Conservation (phyloP, 2,888 invertebrate species). For the Meiosimyza platycephala region DNA sequence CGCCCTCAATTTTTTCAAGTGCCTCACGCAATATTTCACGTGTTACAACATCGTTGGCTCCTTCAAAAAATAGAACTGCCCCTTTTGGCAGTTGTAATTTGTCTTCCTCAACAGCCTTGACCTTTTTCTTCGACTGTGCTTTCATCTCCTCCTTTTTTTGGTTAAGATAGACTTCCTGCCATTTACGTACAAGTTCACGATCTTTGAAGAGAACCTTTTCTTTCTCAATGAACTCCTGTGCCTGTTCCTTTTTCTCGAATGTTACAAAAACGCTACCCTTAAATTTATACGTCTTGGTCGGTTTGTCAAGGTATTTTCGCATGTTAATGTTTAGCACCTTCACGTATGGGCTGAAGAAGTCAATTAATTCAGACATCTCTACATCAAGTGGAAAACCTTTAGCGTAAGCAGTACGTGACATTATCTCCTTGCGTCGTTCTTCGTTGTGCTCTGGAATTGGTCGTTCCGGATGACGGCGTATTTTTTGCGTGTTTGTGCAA, state of each 20-base stretch:
- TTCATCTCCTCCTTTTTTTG: constrained; percentile 77
- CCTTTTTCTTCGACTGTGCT: constrained; percentile 70
- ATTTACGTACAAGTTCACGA: constrained; percentile 74
- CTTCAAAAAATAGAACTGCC: constrained; percentile 78
- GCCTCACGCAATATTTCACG: constrained; percentile 82
- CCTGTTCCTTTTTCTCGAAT: constrained; percentile 84
- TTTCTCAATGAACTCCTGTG: constrained; percentile 80
- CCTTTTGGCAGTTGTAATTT: constrained; percentile 74
- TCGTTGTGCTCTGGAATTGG: constrained; percentile 84
- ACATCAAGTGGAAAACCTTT: constrained; percentile 84
- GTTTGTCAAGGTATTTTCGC: constrained; percentile 73
- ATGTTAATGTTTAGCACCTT: constrained; percentile 76
- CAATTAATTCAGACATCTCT: constrained; percentile 77
- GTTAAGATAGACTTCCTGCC: constrained; percentile 77
- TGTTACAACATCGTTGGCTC: constrained; percentile 71
- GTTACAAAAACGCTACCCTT: constrained; percentile 94
- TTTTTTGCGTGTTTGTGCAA: constrained; percentile 70
- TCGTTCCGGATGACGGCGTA: constrained; percentile 77
- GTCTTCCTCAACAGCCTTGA: constrained; percentile 61
- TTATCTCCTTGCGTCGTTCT: constrained; percentile 82
- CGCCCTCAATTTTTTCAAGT: constrained; percentile 65
- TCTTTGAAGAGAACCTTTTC: constrained; percentile 79
- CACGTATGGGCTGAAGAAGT: constrained; percentile 78
- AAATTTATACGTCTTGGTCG: constrained; percentile 75
- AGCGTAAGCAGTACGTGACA: constrained; percentile 83